Percentiles rank a stretch among this genome's conserved stretches.
phyloP scores from a whole-genome alignment of 2,113 vertebrate genomes.

The Aegithalos caudatus region DNA sequence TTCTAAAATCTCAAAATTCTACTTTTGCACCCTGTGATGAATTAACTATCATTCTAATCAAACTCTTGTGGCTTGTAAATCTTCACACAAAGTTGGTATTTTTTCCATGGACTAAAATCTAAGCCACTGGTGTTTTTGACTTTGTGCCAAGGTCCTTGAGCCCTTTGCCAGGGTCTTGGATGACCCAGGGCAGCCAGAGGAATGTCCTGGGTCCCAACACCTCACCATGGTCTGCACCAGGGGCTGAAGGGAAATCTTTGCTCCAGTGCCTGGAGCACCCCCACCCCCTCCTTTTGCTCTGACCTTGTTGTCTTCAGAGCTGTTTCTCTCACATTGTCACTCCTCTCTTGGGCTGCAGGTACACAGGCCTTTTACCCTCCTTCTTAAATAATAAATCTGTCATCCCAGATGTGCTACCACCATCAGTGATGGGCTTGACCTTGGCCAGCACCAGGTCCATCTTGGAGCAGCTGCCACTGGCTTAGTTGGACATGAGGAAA shows the following conservation, averaged over 20 bases:
- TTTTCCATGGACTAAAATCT: no score
- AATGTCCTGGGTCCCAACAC: no score
- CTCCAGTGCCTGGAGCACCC: neutral
- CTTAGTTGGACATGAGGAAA: neutral
- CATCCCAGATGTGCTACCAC: no score
- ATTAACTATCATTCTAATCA: no score
- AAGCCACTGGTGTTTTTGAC: no score
- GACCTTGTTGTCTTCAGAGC: neutral
- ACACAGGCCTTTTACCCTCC: neutral
- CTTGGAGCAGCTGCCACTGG: neutral
- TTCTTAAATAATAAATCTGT: neutral
- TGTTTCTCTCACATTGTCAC: neutral
- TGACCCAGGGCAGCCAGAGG: no score
- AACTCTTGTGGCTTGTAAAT: no score
- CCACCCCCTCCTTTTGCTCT: neutral
- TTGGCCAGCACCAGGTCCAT: neutral
- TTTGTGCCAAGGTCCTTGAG: no score
- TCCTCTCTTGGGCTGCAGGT: neutral
- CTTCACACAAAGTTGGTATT: no score
- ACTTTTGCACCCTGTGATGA: no score
- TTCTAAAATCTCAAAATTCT: no score
- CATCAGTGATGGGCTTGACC: neutral
- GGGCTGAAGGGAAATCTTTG: neutral
- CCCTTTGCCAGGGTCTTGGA: no score
- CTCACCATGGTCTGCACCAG: fast-evolving